A percentile compares a stretch with the other conserved stretches of the same genome.
These are phyloP conservation scores for Chaunax sp. DNA, from an alignment of 2,797 vertebrate species.

Conservation along the genomic window DNA sequence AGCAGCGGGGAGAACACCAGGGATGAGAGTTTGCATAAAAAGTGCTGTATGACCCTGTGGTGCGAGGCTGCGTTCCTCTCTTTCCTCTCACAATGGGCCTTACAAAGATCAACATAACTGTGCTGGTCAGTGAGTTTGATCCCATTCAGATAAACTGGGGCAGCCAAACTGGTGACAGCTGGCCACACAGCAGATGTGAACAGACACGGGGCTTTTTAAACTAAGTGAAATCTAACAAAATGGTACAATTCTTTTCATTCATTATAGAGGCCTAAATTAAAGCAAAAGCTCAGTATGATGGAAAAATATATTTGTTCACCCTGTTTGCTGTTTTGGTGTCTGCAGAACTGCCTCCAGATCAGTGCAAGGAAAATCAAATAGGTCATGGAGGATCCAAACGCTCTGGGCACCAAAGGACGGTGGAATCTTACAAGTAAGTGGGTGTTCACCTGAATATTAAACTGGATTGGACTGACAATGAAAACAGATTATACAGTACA, in stretches of 20 bases:
- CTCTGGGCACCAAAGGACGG: too few species aligned
- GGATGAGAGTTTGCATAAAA: slow-evolving; percentile 15
- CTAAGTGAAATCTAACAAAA: not conserved
- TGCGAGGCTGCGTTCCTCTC: slow-evolving; percentile 34
- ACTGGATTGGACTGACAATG: too few species aligned
- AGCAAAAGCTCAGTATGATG: not conserved
- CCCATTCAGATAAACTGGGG: slow-evolving; percentile 76
- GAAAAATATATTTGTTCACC: not conserved
- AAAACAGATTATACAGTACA: too few species aligned
- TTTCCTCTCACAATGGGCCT: slow-evolving; percentile 57
- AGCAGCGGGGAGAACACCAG: not conserved
- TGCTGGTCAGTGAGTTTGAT: slow-evolving; percentile 64
- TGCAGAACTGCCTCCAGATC: too few species aligned
- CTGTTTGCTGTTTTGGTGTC: not conserved
- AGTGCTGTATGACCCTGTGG: slow-evolving; percentile 30
- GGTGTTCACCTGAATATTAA: too few species aligned
- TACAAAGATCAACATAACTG: slow-evolving; percentile 74
- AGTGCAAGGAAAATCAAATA: too few species aligned
- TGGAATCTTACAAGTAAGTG: too few species aligned
- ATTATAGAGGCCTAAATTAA: not conserved
- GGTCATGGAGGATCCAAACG: too few species aligned
- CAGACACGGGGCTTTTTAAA: not conserved
- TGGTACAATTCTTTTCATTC: not conserved
- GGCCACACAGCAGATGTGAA: slow-evolving; percentile 27
- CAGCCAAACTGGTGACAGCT: slow-evolving; percentile 69